Conservation (phyloP, 2,797 vertebrate genomes). For the Anguilla pacifica region DNA sequence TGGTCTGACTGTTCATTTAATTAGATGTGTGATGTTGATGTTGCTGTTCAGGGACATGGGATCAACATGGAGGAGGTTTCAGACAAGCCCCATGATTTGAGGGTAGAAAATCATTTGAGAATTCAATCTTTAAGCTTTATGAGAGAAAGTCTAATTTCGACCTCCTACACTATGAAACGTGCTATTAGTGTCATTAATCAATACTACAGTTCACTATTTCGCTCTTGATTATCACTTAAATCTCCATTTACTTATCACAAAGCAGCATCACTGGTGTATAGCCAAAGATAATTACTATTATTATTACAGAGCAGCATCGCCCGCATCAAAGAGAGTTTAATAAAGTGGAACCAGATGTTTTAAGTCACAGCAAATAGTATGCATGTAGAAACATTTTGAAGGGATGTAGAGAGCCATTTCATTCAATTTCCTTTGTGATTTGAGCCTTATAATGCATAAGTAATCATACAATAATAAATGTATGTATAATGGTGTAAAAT, state of each 20-base stretch:
- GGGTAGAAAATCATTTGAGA: slow-evolving; percentile 4
- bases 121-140: not conserved
- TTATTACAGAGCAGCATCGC: not conserved
- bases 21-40: not conserved
- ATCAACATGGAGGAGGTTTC: not conserved
- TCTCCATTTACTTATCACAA: not conserved
- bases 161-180: not conserved
- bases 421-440: too few relatives aligned
- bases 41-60: not conserved
- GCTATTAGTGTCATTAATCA: slow-evolving; percentile 6
- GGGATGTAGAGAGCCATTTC: slow-evolving; percentile 15
- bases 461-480: too few relatives aligned
- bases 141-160: not conserved
- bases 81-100: not conserved
- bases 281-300: not conserved
- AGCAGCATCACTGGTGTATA: not conserved
- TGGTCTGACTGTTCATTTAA: not conserved
- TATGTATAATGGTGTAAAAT: too few relatives aligned
- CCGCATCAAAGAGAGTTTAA: not conserved
- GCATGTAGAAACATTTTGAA: slow-evolving; percentile 47
- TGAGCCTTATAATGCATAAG: too few relatives aligned
- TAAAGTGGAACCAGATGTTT: not conserved
- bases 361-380: slow-evolving; percentile 19
- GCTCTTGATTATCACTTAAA: not conserved
- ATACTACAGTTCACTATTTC: not conserved